Base-by-base conservation (phyloP, 2,797 vertebrate genomes). In the Nothura maculosa region DNA sequence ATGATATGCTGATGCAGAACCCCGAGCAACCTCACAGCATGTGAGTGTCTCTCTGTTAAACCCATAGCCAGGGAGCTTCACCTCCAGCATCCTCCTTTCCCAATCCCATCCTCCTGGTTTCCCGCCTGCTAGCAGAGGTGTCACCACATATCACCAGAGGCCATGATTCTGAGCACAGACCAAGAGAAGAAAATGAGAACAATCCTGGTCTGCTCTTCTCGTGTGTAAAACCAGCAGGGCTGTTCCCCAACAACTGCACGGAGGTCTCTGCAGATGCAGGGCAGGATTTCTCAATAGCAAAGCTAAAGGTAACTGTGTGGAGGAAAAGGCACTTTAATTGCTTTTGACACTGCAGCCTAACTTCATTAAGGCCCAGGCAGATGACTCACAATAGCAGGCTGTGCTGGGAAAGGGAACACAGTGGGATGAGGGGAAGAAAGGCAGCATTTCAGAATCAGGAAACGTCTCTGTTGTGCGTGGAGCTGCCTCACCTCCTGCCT, bases 291-390 rank as follows among this genome's bases (percentile, higher is more conserved):
- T 82, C 68, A 78, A 12, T 11, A 38, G 38, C 76, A 77, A 79
- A 85, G 52, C 50, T 68, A 83, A 93, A 94, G 75, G 67, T 68
- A 94, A 81, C 47, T 45, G 45, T 10, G 42, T n/a, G 40, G 36
- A 88, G 34, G 74, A 47, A 74, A 61, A 93, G 87, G 45, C 38
- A 80, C 79, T 85, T 88, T 68, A 73, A 93, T 54, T 95, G 64
- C 67, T 74, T 92, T 74, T 67, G 60, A 84, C 50, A 30, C 76
- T 48, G 85, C 57, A 73, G 81, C 69, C 43, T 87, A 90, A 95
- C 16, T 87, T 93, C 57, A 80, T 92, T 90, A 94, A 76, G 67
- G 54, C 55, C 19, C 38, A 64, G 69, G 87, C 91, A 66, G 85
- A 92, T 92, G 89, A 95, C 43, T 92, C 82, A 84, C 32, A 64